Percentiles rank a stretch among this genome's conserved stretches.
Conservation (phyloP, 2,888 invertebrate genomes). For the Rotaria sp. region DNA sequence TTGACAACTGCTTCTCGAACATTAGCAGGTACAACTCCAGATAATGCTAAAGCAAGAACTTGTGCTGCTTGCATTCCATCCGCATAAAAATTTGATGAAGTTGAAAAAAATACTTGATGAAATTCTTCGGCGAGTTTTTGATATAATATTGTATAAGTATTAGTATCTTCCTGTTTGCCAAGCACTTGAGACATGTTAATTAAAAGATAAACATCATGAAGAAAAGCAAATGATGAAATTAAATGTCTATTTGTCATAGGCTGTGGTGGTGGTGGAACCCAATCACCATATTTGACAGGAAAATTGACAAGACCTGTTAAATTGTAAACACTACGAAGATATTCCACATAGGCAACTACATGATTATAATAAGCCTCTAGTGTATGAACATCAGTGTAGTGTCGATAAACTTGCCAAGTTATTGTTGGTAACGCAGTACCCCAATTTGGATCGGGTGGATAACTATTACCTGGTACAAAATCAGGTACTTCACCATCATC, state of each 20-base stretch:
- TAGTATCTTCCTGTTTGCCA: background rate
- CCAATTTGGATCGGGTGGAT: background rate
- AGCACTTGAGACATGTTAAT: background rate
- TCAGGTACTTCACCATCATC: background rate
- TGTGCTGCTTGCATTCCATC: conserved; percentile 23
- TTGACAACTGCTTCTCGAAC: background rate
- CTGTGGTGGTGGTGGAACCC: conserved; percentile 17
- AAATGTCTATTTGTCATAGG: background rate
- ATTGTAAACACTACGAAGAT: background rate
- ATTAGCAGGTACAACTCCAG: background rate
- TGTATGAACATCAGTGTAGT: background rate
- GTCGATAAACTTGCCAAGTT: conserved; percentile 23
- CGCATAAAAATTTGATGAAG: background rate
- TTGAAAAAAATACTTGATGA: background rate
- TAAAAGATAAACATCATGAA: conserved; percentile 6
- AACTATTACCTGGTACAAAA: background rate
- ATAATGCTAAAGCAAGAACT: background rate
- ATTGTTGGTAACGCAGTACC: conserved; percentile 4
- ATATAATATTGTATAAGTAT: background rate
- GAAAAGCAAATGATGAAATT: background rate
- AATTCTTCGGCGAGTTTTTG: conserved; percentile 1
- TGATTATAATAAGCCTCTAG: background rate
- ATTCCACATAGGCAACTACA: background rate
- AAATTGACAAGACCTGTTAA: background rate
- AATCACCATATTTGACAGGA: background rate